Base-by-base conservation (phyloP, 2,888 invertebrate species). In the Branchellion lobata region DNA sequence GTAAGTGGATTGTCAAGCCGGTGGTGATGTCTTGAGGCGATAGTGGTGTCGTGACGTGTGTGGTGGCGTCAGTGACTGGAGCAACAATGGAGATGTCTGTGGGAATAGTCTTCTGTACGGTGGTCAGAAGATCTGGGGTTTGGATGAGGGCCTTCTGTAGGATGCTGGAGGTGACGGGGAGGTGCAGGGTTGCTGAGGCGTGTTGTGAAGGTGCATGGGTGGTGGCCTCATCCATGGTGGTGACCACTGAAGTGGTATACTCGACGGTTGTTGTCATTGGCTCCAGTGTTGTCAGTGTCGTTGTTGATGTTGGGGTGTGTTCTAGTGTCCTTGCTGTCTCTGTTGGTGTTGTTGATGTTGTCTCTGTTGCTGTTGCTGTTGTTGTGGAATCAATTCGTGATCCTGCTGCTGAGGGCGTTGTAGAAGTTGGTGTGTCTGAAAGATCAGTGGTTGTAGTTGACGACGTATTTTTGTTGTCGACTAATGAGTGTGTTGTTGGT, bases 91-190 rank as follows among this genome's bases (percentile, higher is more conserved):
- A 57, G 24, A 5, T 5, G 61, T 3, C 24, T 3, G 61, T 57
- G 24, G 61, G 61, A n/a, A 57, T 57, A n/a, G 61, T 57, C n/a
- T 57, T 8, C 24, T 57, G 61, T 14, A 40, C 8, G 61, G 61
- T 57, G 21, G 61, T 57, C 61, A n/a, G 5, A 5, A 57, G 14
- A n/a, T 57, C 14, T n/a, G 61, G 14, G 3, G 61, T 24, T 24
- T 57, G 61, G n/a, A 57, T n/a, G n/a, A 57, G 11, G 11, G 61
- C 61, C 61, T 57, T 57, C 24, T 57, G 61, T 5, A 57, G 61
- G n/a, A 57, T 24, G 21, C 11, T 57, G 3, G 61, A 57, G 3
- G 61, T 57, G 61, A 57, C n/a, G 24, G 61, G 61, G 5, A 57
- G 61, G 24, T n/a, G 61, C 3, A 57, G 24, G 5, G 61, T 57